Evolutionary conservation across 2,888 invertebrate species (phyloP).

Genomic region (Lydus trimaculatus): DNA sequence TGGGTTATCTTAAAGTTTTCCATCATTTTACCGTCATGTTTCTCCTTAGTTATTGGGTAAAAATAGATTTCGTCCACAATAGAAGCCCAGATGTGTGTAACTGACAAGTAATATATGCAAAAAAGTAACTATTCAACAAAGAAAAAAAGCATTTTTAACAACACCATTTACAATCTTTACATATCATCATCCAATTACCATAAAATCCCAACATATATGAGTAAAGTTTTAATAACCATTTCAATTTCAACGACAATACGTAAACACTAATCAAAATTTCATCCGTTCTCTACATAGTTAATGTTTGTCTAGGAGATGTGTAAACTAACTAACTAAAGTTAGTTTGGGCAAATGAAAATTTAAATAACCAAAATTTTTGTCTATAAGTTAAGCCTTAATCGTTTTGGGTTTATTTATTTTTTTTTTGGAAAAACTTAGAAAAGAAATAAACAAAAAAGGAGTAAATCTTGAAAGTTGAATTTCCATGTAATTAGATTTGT

Average conservation of each 20-base stretch:
- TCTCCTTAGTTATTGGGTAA: too few species aligned
- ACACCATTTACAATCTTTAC: not conserved
- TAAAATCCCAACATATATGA: not conserved
- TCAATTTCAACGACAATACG: not conserved
- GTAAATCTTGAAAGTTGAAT: not conserved
- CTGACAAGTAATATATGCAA: too few species aligned
- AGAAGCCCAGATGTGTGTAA: too few species aligned
- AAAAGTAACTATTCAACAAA: too few species aligned
- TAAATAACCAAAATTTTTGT: not conserved
- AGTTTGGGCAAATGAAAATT: not conserved
- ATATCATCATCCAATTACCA: not conserved
- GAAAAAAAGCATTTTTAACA: too few species aligned
- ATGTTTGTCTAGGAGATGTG: not conserved
- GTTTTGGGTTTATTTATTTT: not conserved
- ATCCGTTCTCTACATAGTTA: not conserved
- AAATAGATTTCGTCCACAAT: too few species aligned
- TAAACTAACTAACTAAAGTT: not conserved
- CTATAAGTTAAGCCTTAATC: not conserved
- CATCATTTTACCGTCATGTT: too few species aligned
- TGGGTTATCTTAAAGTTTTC: too few species aligned
- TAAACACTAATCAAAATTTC: constrained; percentile 5
- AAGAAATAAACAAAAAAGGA: not conserved
- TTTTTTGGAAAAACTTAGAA: too few species aligned
- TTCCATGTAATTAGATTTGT: constrained; percentile 33
- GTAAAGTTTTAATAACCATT: constrained; percentile 2